A percentile compares a stretch with the other conserved stretches of the same genome.
Conservation (phyloP, 2,888 invertebrate genomes). For the Lordiphosa andalusiaca region DNA sequence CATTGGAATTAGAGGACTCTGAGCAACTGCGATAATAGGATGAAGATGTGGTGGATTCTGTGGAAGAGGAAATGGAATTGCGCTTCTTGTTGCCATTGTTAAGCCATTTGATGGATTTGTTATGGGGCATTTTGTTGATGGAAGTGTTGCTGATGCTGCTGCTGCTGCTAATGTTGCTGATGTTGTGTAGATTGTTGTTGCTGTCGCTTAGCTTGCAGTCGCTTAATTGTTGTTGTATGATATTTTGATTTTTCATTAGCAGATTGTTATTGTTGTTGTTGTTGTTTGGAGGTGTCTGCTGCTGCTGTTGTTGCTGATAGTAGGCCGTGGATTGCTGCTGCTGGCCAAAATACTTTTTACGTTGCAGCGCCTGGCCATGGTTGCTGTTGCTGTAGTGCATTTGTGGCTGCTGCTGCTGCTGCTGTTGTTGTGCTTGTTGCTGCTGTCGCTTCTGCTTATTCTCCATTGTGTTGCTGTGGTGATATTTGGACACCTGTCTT, state of each 20-base stretch:
- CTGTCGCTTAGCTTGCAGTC: constrained; percentile 21
- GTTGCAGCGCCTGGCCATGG: constrained; percentile 5
- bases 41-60: constrained; percentile 38
- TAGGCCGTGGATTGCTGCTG: constrained; percentile 12
- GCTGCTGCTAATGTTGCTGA: background rate
- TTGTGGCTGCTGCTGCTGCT: constrained; percentile 30
- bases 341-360: background rate
- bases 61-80: constrained; percentile 49
- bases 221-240: constrained; percentile 23
- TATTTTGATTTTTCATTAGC: constrained; percentile 59
- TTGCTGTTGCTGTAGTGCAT: constrained; percentile 26
- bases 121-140: constrained; percentile 15
- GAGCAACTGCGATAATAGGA: constrained; percentile 43
- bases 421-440: constrained; percentile 27
- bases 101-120: constrained; percentile 4
- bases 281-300: constrained; percentile 7
- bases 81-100: constrained; percentile 30
- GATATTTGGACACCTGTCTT: constrained; percentile 27
- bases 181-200: constrained; percentile 22
- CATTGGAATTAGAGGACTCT: constrained; percentile 33
- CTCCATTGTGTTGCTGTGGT: constrained; percentile 28
- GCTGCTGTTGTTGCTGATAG: constrained; percentile 25
- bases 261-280: constrained; percentile 44
- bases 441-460: background rate
- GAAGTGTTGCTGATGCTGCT: constrained; percentile 16